Evolutionary conservation across 2,797 vertebrate genomes (phyloP), one percentile per base, ranked within the genome.

Genomic region (Scarus forsteni): DNA sequence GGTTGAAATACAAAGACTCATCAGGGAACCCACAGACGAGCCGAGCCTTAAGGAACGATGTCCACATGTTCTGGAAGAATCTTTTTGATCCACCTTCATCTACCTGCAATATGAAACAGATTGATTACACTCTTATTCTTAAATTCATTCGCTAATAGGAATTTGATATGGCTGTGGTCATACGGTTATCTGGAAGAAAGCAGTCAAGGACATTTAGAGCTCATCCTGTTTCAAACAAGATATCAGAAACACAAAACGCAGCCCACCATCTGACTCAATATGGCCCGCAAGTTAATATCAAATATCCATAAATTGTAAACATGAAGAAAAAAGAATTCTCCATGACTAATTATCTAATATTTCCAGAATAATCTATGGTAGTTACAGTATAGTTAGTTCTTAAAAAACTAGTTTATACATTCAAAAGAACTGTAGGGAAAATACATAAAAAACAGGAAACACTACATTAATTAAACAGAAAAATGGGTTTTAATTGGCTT

Each of bases 41-140:
- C 0, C 94, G 90, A 1, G 95, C 93, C 79, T 95, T 96, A 2
- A 95, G 88, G 60, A 96, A 96, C 0, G 94, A 91, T 0, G 94
- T 94, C 94, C 94, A 96, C 4, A 81, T 91, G 74, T 94, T 93
- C 71, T 94, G 93, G 56, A 94, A 90, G 27, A 92, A 87, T 46
- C 68, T 66, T 70, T 95, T 95, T 0, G 94, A 85, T 36, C 94
- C 93, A 0, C 94, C 95, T 81, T 95, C 89, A 75, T 95, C 95
- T 12, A 87, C 80, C 95, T 95, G 84, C 12, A 86, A 79, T 71
- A 81, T 16, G 4, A 80, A 2, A 69, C 3, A 3, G 7, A 39
- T 2, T 34, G 16, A 61, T 68, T 10, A 65, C 27, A 53, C 6
- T 10, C 11, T 60, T 54, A 16, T 6, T 59, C 19, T 52, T 7